These are phyloP conservation scores for Scaptomyza reducta DNA, from an alignment of 2,888 invertebrate genomes.

Conservation along the genomic window DNA sequence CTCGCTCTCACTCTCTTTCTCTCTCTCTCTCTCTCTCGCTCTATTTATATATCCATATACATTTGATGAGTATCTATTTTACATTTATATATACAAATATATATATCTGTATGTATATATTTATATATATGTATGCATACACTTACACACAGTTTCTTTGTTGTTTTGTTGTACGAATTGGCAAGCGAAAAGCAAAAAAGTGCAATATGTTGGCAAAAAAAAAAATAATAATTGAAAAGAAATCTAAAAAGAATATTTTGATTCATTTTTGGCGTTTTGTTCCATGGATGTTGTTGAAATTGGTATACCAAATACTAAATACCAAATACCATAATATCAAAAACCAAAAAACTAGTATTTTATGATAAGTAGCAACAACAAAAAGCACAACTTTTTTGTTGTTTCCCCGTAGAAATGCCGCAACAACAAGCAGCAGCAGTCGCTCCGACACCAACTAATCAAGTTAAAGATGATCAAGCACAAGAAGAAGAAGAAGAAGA, in stretches of 20 bases:
- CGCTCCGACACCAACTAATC: slow-evolving; percentile 58
- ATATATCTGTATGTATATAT: slow-evolving; percentile 26
- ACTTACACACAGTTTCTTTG: slow-evolving; percentile 58
- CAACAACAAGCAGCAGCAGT: slow-evolving; percentile 37
- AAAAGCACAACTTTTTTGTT: slow-evolving; percentile 72
- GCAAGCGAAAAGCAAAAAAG: slow-evolving; percentile 54
- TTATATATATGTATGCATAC: slow-evolving; percentile 24
- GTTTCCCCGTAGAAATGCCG: slow-evolving; percentile 69
- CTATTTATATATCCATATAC: slow-evolving; percentile 17
- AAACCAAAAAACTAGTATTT: slow-evolving; percentile 28
- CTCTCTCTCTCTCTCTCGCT: slow-evolving; percentile 3
- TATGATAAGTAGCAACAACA: slow-evolving; percentile 64
- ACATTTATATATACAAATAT: slow-evolving; percentile 29
- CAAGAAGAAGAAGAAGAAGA: slow-evolving; percentile 16
- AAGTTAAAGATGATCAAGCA: slow-evolving; percentile 11
- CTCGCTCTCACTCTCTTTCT: slow-evolving; percentile 13
- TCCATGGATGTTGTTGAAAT: slow-evolving; percentile 75
- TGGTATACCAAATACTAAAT: slow-evolving; percentile 50
- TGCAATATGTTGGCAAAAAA: slow-evolving; percentile 47
- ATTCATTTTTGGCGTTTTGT: slow-evolving; percentile 78
- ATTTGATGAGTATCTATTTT: slow-evolving; percentile 32
- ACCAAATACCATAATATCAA: slow-evolving; percentile 48
- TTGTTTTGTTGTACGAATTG: slow-evolving; percentile 75
- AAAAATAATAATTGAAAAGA: slow-evolving; percentile 41
- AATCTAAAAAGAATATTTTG: slow-evolving; percentile 57